Percentiles rank a stretch among this genome's conserved stretches.
These are phyloP conservation scores for Scomber scombrus DNA, from an alignment of 2,113 vertebrate genomes.

Conservation along the genomic window DNA sequence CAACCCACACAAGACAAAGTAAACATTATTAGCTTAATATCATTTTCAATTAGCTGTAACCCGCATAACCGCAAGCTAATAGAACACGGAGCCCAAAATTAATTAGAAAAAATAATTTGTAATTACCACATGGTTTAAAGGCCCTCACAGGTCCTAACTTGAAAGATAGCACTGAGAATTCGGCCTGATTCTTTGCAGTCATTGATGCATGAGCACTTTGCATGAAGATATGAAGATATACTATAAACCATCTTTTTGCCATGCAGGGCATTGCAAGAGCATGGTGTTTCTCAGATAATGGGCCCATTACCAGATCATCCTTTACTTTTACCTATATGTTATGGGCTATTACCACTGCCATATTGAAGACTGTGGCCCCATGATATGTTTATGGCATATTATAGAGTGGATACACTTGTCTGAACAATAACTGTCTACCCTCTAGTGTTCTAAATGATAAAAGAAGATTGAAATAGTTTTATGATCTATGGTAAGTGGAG, in stretches of 20 bases:
- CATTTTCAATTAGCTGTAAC: constrained; percentile 81
- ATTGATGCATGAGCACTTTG: constrained; percentile 21
- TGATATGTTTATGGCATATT: constrained; percentile 69
- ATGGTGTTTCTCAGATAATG: constrained; percentile 51
- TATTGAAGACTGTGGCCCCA: constrained; percentile 54
- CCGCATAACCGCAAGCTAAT: constrained; percentile 84
- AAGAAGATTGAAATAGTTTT: constrained; percentile 47
- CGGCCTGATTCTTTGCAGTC: constrained; percentile 49
- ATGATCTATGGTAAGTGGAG: constrained; percentile 40
- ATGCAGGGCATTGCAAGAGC: constrained; percentile 1
- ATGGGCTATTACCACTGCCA: constrained; percentile 72
- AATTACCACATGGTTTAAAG: constrained; percentile 74
- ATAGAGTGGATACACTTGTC: constrained; percentile 57
- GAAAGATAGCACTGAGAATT: constrained; percentile 59
- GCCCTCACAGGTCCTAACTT: constrained; percentile 62
- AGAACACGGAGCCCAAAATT: constrained; percentile 70
- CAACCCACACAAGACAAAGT: constrained; percentile 71
- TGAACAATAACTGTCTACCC: constrained; percentile 64
- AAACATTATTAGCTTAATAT: constrained; percentile 82
- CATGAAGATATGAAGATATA: no score
- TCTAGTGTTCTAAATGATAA: constrained; percentile 51
- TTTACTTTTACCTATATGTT: constrained; percentile 44
- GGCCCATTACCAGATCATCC: constrained; percentile 49
- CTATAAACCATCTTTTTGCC: neutral
- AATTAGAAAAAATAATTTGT: constrained; percentile 76